Percentiles rank a stretch among this genome's conserved stretches.
Evolutionary conservation across 2,888 invertebrate genomes (phyloP).

Genomic region (Drosophila paranaensis): DNA sequence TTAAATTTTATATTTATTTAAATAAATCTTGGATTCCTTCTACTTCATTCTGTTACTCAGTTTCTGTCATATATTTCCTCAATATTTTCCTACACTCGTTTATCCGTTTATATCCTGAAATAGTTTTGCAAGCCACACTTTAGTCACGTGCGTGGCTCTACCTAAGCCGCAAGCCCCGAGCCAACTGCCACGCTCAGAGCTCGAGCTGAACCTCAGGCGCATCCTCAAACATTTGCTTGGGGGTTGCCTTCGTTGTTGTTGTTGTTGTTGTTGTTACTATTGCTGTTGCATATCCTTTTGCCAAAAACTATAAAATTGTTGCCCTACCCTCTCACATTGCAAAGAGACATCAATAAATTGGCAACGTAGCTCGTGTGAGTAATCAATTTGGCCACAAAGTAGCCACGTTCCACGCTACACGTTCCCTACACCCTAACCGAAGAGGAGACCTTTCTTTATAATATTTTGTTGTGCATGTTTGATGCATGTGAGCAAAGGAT

Average conservation of each 20-base stretch:
- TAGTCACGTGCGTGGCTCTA: conserved; percentile 44
- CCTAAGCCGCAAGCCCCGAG: background rate
- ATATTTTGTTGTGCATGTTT: conserved; percentile 54
- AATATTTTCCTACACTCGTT: background rate
- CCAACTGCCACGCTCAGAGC: conserved; percentile 22
- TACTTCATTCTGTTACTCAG: background rate
- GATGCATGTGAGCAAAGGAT: conserved; percentile 76
- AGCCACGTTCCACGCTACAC: conserved; percentile 69
- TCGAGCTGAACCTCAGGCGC: conserved; percentile 21
- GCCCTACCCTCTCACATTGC: conserved; percentile 9
- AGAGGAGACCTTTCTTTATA: background rate
- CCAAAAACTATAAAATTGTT: conserved; percentile 65
- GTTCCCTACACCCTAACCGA: conserved; percentile 2
- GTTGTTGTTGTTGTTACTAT: conserved; percentile 4
- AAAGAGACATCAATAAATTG: conserved; percentile 56
- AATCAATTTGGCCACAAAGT: conserved; percentile 78
- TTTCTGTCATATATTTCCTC: background rate
- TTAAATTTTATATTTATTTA: too few relatives aligned
- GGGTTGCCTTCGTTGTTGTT: conserved; percentile 38
- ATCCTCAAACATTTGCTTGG: conserved; percentile 25
- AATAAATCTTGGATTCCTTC: background rate
- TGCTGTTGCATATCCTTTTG: conserved; percentile 24
- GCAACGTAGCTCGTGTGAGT: conserved; percentile 71
- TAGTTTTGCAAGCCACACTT: conserved; percentile 38
- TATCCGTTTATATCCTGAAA: background rate